phyloP scores from a whole-genome alignment of 30 jellyfish, hydroid and myxozoan species.

The Haliclystus octoradiatus region DNA sequence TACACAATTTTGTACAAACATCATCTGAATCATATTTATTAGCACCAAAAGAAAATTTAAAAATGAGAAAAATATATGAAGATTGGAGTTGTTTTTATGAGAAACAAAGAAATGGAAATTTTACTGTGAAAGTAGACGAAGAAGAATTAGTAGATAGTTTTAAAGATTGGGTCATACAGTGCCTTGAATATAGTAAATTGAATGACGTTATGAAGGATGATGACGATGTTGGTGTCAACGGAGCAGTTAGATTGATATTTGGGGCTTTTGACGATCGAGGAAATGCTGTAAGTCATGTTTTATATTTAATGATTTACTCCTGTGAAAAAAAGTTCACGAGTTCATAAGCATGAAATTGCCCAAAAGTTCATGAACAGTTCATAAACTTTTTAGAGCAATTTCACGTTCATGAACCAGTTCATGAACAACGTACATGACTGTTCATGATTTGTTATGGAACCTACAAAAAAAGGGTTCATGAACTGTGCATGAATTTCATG shows the following conservation, averaged over 20 bases:
- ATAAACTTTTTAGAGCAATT: no score
- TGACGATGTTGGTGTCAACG: neutral
- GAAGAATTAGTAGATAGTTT: neutral
- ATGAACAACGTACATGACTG: no score
- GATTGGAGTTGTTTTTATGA: neutral
- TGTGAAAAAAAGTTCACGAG: no score
- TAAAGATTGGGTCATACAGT: neutral
- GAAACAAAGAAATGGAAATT: neutral
- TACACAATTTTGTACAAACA: neutral
- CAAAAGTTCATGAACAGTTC: no score
- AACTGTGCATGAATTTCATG: no score
- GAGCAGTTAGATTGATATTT: neutral
- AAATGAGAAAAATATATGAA: neutral
- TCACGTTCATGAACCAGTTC: no score
- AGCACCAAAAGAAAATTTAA: neutral
- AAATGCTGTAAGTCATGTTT: neutral
- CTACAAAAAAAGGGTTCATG: no score
- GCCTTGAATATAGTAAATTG: neutral
- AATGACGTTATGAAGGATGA: neutral
- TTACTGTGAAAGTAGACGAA: neutral
- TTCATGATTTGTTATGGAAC: no score
- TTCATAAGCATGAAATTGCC: no score
- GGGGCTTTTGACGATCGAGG: constrained; percentile 1
- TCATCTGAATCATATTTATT: neutral
- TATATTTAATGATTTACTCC: no score